Evolutionary conservation across 2,888 invertebrate genomes (phyloP), one percentile per base, ranked within the genome.

Genomic region (Meganola albula): DNA sequence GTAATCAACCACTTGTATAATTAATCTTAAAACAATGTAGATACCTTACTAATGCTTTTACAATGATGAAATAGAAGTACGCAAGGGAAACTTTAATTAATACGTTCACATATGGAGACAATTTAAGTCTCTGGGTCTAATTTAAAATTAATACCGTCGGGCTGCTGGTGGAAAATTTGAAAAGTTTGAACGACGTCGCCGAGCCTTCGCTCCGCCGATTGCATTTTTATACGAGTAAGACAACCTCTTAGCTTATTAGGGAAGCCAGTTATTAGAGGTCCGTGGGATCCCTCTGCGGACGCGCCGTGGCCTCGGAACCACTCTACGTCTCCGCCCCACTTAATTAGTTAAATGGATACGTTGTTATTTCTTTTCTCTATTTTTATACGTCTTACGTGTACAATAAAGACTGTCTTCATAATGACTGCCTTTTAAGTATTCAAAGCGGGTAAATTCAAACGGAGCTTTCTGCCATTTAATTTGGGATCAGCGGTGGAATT

Each of bases 161-260:
- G 68, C 63, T 67, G 64, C 63, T 67, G 64, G 73, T 72, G 70
- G 83, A 74, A 83, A 82, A 85, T 84, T 82, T 82, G 74, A 83
- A 84, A 85, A 85, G 84, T 84, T 84, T 78, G 58, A 76, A 82
- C 78, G 80, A 76, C 71, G 65, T 63, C 70, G 67, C 53, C 66
- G 63, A 58, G 71, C 70, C 69, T 67, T 56, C 62, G 72, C 68
- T 63, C 61, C 65, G 68, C 60, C 76, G 74, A 79, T 79, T 78
- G 80, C 78, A 82, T 82, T 82, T 83, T 82, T 82, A 75, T 78
- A 78, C 70, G 63, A 72, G 68, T 58, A 75, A 76, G 74, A 79
- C 77, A 77, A 74, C 75, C 80, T 76, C 76, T 78, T 80, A 79
- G 80, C 79, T 84, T 82, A 82, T 83, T 79, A 82, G 73, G 72